Evolutionary conservation across 2,888 invertebrate genomes (phyloP).

Genomic region (Camponotus fellah): DNA sequence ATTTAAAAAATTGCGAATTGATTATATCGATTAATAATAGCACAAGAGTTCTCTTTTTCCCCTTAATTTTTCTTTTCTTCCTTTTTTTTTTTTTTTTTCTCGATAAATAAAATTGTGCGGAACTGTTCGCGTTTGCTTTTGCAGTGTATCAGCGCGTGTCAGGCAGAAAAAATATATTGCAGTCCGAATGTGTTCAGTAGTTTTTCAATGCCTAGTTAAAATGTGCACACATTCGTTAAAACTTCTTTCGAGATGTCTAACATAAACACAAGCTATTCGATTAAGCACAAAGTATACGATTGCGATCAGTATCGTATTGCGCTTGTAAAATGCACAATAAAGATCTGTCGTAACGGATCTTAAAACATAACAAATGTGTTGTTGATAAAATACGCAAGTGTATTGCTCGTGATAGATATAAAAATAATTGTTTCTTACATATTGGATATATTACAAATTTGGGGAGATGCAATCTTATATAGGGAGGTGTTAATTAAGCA

Average conservation of each 20-base stretch:
- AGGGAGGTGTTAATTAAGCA: not conserved
- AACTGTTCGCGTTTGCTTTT: not conserved
- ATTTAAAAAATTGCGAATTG: conserved; percentile 8
- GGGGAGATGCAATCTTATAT: not conserved
- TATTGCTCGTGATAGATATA: not conserved
- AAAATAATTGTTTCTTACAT: not conserved
- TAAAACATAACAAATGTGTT: not conserved
- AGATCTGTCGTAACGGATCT: not conserved
- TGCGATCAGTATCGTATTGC: not conserved
- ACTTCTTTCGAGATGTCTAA: not conserved
- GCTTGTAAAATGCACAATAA: not conserved
- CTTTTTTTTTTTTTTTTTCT: not conserved
- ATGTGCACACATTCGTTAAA: not conserved
- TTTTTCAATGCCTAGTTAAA: conserved; percentile 6
- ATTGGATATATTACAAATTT: not conserved
- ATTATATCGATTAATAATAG: not conserved
- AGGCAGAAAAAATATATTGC: not conserved
- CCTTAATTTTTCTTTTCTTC: not conserved
- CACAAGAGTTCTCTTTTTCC: not conserved
- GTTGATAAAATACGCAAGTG: not conserved
- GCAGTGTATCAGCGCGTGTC: not conserved
- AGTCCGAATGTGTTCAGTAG: conserved; percentile 1
- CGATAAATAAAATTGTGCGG: not conserved
- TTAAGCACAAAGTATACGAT: not conserved
- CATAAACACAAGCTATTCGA: not conserved